These are phyloP conservation scores for Dioctria linearis DNA, from an alignment of 2,888 invertebrate species.

Conservation along the genomic window DNA sequence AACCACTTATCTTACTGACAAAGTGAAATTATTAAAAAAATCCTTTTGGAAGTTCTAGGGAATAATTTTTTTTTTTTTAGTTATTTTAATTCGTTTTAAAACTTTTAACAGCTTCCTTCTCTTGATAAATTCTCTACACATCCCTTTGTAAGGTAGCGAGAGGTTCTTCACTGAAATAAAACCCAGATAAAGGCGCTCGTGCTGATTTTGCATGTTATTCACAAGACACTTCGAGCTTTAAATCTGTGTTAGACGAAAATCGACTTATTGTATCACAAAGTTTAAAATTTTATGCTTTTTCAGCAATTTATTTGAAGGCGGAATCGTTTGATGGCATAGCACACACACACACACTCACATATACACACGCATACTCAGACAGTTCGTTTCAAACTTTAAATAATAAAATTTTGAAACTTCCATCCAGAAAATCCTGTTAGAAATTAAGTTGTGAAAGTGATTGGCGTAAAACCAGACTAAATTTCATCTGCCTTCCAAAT, in stretches of 20 bases:
- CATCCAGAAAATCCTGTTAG: constrained; percentile 28
- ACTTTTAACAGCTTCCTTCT: too few relatives aligned
- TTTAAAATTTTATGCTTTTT: neutral
- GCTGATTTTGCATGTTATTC: neutral
- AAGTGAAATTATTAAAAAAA: too few relatives aligned
- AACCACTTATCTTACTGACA: too few relatives aligned
- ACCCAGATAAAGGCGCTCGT: neutral
- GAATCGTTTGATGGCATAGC: neutral
- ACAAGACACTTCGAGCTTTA: neutral
- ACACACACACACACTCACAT: neutral
- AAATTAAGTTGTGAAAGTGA: constrained; percentile 44
- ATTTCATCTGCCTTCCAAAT: constrained; percentile 26
- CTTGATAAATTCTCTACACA: too few relatives aligned
- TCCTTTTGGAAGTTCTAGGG: too few relatives aligned
- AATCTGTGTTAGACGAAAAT: neutral
- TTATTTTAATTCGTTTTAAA: too few relatives aligned
- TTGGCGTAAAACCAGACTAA: constrained; percentile 37
- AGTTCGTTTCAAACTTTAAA: neutral
- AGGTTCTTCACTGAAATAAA: too few relatives aligned
- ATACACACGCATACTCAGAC: neutral
- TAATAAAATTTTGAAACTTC: constrained; percentile 37
- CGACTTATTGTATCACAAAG: neutral
- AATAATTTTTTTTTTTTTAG: too few relatives aligned
- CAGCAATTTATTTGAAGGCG: neutral
- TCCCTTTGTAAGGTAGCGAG: too few relatives aligned